A percentile compares a stretch with the other conserved stretches of the same genome.
phyloP scores from a whole-genome alignment of 1,140 invertebrate species.

The Conopomorpha cramerella region DNA sequence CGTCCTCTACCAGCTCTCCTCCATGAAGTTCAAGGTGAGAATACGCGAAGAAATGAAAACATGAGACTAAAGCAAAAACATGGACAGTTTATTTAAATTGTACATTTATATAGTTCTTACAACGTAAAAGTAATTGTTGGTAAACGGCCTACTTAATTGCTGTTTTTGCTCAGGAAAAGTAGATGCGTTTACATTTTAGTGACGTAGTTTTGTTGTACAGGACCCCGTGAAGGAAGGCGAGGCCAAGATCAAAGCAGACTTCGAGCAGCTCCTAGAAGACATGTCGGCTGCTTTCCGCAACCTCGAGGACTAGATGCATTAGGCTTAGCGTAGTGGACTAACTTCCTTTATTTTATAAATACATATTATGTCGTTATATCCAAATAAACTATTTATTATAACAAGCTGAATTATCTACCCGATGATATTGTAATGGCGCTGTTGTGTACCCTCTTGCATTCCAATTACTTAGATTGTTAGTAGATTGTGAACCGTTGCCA shows the following conservation, averaged over 20 bases:
- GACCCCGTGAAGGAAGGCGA: conserved; percentile 98
- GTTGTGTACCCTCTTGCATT: conserved; percentile 27
- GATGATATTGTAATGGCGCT: conserved; percentile 17
- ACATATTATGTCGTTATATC: neutral
- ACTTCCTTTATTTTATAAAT: neutral
- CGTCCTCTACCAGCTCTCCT: conserved; percentile 95
- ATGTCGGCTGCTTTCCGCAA: conserved; percentile 98
- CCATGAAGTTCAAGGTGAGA: conserved; percentile 99
- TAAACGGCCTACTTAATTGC: too few species aligned
- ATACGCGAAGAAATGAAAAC: too few species aligned
- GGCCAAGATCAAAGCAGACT: conserved; percentile 95
- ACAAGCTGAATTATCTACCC: conserved; percentile 26
- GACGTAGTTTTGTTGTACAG: conserved; percentile 63
- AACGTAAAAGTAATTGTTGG: too few species aligned
- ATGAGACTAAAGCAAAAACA: too few species aligned
- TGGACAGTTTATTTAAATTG: too few species aligned
- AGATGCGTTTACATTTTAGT: too few species aligned
- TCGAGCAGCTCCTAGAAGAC: conserved; percentile 93
- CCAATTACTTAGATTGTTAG: conserved; percentile 23
- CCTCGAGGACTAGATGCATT: conserved; percentile 86
- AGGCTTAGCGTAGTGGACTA: neutral
- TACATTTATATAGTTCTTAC: too few species aligned
- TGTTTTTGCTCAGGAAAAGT: too few species aligned
- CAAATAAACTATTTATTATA: conserved; percentile 18
- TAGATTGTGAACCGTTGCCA: neutral